Percentiles rank a stretch among this genome's conserved stretches.
These are phyloP conservation scores for Galerucella nymphaeae DNA, from an alignment of 2,888 invertebrate genomes.

Conservation along the genomic window DNA sequence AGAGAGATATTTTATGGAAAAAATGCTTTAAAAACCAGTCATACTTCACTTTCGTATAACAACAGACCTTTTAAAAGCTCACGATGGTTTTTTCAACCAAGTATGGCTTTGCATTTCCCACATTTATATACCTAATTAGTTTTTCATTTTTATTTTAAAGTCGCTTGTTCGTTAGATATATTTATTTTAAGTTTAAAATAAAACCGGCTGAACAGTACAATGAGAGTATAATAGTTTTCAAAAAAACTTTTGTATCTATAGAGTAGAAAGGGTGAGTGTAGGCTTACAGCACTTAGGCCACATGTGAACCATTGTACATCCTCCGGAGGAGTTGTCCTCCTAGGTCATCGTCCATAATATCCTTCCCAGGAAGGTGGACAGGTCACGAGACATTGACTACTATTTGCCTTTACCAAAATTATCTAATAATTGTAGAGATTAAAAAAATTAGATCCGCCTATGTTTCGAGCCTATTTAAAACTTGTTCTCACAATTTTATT, in stretches of 20 bases:
- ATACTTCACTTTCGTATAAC: constrained; percentile 15
- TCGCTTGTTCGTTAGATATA: background rate
- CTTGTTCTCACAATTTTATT: constrained; percentile 9
- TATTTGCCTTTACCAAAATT: no score
- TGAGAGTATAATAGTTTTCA: no score
- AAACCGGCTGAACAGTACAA: background rate
- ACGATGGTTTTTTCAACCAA: background rate
- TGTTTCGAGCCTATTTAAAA: background rate
- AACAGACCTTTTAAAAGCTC: background rate
- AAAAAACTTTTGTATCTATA: no score
- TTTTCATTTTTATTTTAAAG: no score
- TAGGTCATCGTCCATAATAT: no score
- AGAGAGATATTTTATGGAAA: constrained; percentile 14
- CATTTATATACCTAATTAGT: background rate
- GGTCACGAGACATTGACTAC: no score
- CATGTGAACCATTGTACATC: no score
- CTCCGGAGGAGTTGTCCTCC: no score
- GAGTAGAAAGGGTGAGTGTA: no score
- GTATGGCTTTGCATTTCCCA: constrained; percentile 1
- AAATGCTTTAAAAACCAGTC: constrained; percentile 25
- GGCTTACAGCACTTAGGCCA: no score
- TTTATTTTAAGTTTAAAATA: background rate
- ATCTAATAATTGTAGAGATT: no score
- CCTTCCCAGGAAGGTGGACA: no score
- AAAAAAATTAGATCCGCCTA: background rate